These are phyloP conservation scores for Oryzias woworae DNA, from an alignment of 2,113 vertebrate species.

Conservation along the genomic window DNA sequence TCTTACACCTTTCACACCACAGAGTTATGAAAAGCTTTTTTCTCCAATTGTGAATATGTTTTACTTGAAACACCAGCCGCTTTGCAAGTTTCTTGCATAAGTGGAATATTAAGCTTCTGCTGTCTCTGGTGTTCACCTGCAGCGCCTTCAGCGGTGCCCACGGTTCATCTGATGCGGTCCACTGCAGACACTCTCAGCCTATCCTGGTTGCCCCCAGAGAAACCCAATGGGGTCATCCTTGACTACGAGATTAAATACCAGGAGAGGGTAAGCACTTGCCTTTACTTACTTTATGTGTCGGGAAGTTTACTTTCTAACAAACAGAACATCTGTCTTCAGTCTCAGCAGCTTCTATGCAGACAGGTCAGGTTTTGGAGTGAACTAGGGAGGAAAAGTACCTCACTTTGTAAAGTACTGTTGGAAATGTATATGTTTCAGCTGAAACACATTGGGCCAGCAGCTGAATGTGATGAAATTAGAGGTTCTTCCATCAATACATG, in stretches of 20 bases:
- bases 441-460: too few species aligned
- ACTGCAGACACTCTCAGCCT: conserved; percentile 91
- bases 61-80: conserved; percentile 10
- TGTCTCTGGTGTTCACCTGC: conserved; percentile 32
- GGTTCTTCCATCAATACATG: too few species aligned
- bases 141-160: conserved; percentile 95
- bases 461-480: too few species aligned
- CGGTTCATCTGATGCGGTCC: conserved; percentile 91
- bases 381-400: too few species aligned
- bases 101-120: conserved; percentile 7
- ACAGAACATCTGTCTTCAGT: conserved; percentile 1
- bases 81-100: not conserved
- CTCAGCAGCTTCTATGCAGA: conserved; percentile 6
- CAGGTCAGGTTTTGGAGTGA: not conserved
- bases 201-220: conserved; percentile 94
- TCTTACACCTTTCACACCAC: conserved; percentile 29
- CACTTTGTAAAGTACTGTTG: too few species aligned
- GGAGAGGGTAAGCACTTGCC: conserved; percentile 85
- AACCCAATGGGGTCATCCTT: conserved; percentile 96
- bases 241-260: conserved; percentile 99
- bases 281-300: conserved; percentile 14
- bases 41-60: conserved; percentile 18
- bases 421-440: too few species aligned
- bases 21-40: conserved; percentile 34
- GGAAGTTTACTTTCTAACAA: not conserved